Percentiles rank a stretch among this genome's conserved stretches.
Evolutionary conservation across 2,113 vertebrate species (phyloP).

Genomic region (Gopherus evgoodei): DNA sequence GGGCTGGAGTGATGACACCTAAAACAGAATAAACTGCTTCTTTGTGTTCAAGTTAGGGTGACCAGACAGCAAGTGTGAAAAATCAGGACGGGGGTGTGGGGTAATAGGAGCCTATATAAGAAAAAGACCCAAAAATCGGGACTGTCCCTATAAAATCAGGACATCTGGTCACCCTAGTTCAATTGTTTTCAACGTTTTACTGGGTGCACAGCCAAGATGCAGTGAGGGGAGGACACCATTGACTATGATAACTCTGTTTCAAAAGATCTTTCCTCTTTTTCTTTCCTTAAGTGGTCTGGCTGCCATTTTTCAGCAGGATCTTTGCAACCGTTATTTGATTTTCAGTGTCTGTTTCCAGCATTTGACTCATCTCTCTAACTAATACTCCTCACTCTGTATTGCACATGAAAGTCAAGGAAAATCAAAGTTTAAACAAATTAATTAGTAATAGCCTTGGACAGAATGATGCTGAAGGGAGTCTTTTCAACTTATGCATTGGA

Average conservation of each 20-base stretch:
- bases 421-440: conserved; percentile 25
- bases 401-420: background rate
- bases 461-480: conserved; percentile 16
- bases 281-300: background rate
- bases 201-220: accelerated
- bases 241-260: accelerated
- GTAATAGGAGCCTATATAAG: too few species aligned
- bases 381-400: conserved; percentile 21
- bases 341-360: background rate
- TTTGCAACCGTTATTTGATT: conserved; percentile 46
- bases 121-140: too few species aligned
- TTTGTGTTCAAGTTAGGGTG: background rate
- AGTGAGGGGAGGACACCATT: background rate
- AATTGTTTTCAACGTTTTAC: accelerated
- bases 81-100: too few species aligned
- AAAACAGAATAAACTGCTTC: background rate
- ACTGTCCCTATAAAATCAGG: too few species aligned
- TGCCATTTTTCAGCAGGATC: conserved; percentile 35
- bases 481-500: background rate
- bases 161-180: too few species aligned
- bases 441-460: conserved; percentile 54
- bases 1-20: background rate
- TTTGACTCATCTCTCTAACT: conserved; percentile 53
- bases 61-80: too few species aligned
- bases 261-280: background rate